Evolutionary conservation across 1,140 invertebrate species (phyloP).

Genomic region (Tribolium castaneum): DNA sequence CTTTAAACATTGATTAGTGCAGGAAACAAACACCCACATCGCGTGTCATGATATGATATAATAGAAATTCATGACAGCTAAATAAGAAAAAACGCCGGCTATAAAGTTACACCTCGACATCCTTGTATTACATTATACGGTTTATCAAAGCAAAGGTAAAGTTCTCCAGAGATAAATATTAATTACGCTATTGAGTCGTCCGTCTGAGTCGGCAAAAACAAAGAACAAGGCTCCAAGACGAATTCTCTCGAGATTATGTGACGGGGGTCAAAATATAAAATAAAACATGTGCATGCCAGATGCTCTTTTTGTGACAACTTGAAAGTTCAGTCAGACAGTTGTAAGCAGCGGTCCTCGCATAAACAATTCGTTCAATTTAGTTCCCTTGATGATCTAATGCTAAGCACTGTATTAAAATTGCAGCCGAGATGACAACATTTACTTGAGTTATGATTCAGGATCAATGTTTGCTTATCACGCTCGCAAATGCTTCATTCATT

Average conservation of each 20-base stretch:
- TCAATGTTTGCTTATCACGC: too few relatives aligned
- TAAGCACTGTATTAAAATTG: conserved; percentile 14
- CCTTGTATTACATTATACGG: not conserved
- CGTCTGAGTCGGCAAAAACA: not conserved
- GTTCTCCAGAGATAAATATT: not conserved
- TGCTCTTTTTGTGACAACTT: conserved; percentile 34
- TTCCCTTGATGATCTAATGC: conserved; percentile 7
- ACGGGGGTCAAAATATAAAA: conserved; percentile 30
- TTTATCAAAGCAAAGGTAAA: not conserved
- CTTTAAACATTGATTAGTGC: conserved; percentile 37
- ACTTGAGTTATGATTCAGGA: not conserved
- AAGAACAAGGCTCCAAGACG: not conserved
- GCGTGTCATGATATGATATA: conserved; percentile 30
- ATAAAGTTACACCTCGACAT: not conserved
- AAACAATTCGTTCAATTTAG: conserved; percentile 19
- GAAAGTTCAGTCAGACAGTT: not conserved
- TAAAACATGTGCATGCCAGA: conserved; percentile 37
- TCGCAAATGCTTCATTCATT: too few relatives aligned
- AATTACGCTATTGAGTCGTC: not conserved
- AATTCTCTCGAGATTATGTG: conserved; percentile 1
- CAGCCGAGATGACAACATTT: not conserved
- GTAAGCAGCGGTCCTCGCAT: not conserved
- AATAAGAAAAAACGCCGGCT: conserved; percentile 19
- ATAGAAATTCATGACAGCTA: conserved; percentile 12
- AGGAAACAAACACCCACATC: conserved; percentile 34